Base-by-base conservation (phyloP, 1,140 invertebrate species). In the Steinernema feltiae region DNA sequence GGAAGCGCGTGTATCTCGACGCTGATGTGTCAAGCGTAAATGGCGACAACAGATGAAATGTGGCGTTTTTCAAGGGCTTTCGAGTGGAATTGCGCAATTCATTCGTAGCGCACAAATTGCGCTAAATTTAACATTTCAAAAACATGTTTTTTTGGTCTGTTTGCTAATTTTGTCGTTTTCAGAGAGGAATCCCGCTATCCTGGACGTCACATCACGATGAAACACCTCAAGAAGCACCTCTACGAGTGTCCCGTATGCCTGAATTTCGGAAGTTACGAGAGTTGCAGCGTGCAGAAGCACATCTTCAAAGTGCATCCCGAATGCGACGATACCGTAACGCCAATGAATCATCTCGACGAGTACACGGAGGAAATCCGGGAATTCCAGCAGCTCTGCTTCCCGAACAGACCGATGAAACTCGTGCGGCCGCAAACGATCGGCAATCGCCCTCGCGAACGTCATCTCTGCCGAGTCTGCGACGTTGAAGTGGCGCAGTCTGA, bases 171-270 rank as follows among this genome's bases (percentile, higher is more conserved):
- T 41, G 7, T 18, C 7, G 7, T 41, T 71, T 83, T 1, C 30
- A 77, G 75, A 69, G 82, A 83, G 35, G 80, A 82, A 18, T 84
- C 77, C 21, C 81, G 82, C 46, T 83, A 83, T 73, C 82, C 82
- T 69, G 82, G 82, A 30, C 70, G 82, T 30, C 82, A 83, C 48
- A 84, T 83, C 70, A 83, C 83, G 32, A 83, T 85, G 74, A 84
- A 82, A 17, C 82, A 83, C 72, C 63, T 83, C 29, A 73, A 76
- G 7, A 73, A 82, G 32, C 79, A 78, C 1, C 81, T 83, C 3
- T 83, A 83, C 69, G 82, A 84, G 41, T 83, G 82, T 48, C 81
- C 82, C 2, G 53, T 83, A 17, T 84, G 82, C 63, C 7, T 41
- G 29, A 77, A 63, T 31, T 83, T 83, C 74, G 82, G 82, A n/a